Evolutionary conservation across 2,113 vertebrate genomes (phyloP).

Genomic region (Hypomesus transpacificus): DNA sequence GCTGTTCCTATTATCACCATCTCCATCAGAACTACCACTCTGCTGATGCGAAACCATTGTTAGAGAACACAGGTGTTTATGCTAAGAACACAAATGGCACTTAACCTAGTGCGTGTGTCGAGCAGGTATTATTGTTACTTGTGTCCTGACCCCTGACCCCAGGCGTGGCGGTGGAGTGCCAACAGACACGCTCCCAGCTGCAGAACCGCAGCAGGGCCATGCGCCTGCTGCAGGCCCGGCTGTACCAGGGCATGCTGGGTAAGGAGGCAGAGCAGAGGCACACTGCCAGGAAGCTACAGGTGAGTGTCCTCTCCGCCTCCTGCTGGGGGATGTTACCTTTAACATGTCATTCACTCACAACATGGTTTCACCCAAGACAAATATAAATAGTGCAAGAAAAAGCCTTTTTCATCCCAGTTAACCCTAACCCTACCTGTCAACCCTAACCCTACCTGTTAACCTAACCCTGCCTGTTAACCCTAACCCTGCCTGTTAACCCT

Average conservation of each 20-base stretch:
- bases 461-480: too few species aligned
- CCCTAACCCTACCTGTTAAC: too few species aligned
- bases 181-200: slow-evolving; percentile 89
- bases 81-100: too few species aligned
- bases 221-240: slow-evolving; percentile 75
- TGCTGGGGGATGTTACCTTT: background rate
- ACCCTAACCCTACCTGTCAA: too few species aligned
- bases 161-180: slow-evolving; percentile 86
- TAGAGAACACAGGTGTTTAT: too few species aligned
- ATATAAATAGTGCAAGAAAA: too few species aligned
- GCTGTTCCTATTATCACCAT: background rate
- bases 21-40: background rate
- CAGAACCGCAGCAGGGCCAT: slow-evolving; percentile 85
- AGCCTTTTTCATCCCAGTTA: too few species aligned
- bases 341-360: background rate
- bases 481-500: too few species aligned
- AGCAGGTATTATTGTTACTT: background rate
- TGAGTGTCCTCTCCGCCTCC: slow-evolving; percentile 31
- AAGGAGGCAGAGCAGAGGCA: slow-evolving; percentile 71
- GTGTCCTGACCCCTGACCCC: background rate
- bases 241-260: slow-evolving; percentile 77
- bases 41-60: background rate
- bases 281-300: slow-evolving; percentile 83
- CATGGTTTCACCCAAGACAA: too few species aligned
- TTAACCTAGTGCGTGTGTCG: background rate